A percentile compares a stretch with the other conserved stretches of the same genome.
Conservation (phyloP, 2,797 vertebrate species). For the Oreonectes daqikongensis region DNA sequence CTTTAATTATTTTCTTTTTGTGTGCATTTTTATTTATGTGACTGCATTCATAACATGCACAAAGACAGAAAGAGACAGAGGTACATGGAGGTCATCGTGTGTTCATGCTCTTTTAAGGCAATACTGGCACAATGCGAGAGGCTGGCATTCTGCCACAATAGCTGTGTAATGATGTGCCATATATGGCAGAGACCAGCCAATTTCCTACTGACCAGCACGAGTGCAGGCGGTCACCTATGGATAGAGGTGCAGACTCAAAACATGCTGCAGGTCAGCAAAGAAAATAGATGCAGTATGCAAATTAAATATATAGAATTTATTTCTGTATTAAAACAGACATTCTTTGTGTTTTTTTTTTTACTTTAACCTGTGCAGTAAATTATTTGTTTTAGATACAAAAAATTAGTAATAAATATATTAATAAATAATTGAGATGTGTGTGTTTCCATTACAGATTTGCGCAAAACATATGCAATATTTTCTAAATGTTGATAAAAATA, state of each 20-base stretch:
- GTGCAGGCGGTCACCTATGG: constrained; percentile 81
- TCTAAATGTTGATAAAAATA: no score
- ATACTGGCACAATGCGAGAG: constrained; percentile 51
- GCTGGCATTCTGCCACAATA: constrained; percentile 72
- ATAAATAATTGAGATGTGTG: no score
- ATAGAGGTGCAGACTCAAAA: constrained; percentile 30
- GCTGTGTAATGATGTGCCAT: constrained; percentile 74
- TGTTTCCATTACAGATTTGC: no score
- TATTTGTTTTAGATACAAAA: no score
- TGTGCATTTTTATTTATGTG: neutral
- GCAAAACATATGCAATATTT: no score
- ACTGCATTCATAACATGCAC: constrained; percentile 4
- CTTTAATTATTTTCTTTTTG: neutral
- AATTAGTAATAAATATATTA: no score
- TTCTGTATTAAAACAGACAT: no score
- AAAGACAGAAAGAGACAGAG: constrained; percentile 11
- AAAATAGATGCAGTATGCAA: constrained; percentile 8
- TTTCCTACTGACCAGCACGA: constrained; percentile 64
- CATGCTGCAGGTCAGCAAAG: constrained; percentile 29
- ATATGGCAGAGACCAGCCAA: constrained; percentile 51
- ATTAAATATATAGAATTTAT: neutral
- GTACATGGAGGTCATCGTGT: constrained; percentile 49
- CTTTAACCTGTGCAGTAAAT: no score
- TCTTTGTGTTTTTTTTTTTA: neutral
- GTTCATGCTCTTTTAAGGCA: constrained; percentile 36